Base-by-base conservation (phyloP, 2,888 invertebrate genomes). In the Polydrusus cervinus region DNA sequence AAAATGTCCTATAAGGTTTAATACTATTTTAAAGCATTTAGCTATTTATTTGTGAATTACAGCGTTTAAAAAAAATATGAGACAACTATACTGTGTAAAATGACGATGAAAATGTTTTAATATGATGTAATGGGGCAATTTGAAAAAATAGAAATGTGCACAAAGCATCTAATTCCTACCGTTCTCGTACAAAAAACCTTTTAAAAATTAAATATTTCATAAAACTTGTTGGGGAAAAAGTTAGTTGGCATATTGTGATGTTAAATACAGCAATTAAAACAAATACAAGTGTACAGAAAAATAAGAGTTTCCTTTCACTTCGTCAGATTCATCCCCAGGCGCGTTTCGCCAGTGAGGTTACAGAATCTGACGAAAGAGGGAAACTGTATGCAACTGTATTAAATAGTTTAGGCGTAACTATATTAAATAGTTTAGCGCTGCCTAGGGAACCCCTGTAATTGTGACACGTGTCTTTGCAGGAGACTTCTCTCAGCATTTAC, bases 221-320 rank as follows among this genome's bases (percentile, higher is more conserved):
- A 13, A 30, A 25, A 5, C 18, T 53, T 7, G 13, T 11, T 25
- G 57, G 38, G 11, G 11, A 14, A 16, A 38, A 34, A 60, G 11
- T 60, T 38, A 34, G 38, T 60, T 60, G 57, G 38, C 38, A 60
- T 9, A 18, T 38, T 16, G 38, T 60, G 18, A 38, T 60, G 10
- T 38, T 60, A 25, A 60, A 60, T 60, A 60, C 38, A 60, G 30
- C 38, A 60, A 60, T 10, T 14, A 38, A 55, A 18, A 38, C 3
- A 60, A 60, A 5, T 51, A 18, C 49, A n/a, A 34, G 34, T 34
- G 7, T 34, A 34, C 8, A 6, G 7, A 25, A 25, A 5, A 25
- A 5, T 25, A 25, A 25, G 25, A n/a, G n/a, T n/a, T n/a, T n/a
- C n/a, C n/a, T n/a, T n/a, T n/a, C n/a, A n/a, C n/a, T n/a, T n/a